A percentile compares a stretch with the other conserved stretches of the same genome.
Evolutionary conservation across 2,113 vertebrate genomes (phyloP).

Genomic region (Tylochromis polylepis): DNA sequence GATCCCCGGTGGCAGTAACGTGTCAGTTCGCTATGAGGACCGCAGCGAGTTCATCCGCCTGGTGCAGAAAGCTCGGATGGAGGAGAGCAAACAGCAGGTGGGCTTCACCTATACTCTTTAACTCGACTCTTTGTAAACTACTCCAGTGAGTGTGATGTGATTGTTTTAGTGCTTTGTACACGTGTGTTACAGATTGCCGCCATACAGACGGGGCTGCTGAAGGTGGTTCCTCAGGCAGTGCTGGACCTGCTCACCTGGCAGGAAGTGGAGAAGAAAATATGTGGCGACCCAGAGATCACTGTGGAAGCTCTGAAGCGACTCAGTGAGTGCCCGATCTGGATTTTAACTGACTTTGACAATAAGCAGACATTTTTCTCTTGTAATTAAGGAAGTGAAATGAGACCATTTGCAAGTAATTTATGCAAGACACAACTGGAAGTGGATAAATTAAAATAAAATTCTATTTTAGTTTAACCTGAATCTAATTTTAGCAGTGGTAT

Average conservation of each 20-base stretch:
- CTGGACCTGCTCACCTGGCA: conserved; percentile 96
- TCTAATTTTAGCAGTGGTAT: background rate
- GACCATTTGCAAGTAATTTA: background rate
- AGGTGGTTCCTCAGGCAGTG: conserved; percentile 95
- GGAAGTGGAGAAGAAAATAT: conserved; percentile 95
- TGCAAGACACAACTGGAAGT: background rate
- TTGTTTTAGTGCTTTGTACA: background rate
- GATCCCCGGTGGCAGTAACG: conserved; percentile 80
- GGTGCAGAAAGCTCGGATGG: conserved; percentile 87
- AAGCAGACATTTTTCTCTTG: background rate
- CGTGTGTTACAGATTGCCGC: conserved; percentile 79
- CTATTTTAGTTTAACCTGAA: background rate
- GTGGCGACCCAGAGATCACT: conserved; percentile 94
- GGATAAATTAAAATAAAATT: background rate
- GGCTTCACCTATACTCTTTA: background rate
- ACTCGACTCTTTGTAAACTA: background rate
- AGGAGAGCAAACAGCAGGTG: conserved; percentile 94
- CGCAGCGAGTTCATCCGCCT: conserved; percentile 84
- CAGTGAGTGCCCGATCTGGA: conserved; percentile 64
- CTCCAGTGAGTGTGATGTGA: background rate
- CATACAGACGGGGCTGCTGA: conserved; percentile 90
- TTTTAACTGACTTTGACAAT: background rate
- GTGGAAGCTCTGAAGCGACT: conserved; percentile 93
- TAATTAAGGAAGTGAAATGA: background rate
- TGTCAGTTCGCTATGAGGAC: conserved; percentile 84